These are phyloP conservation scores for Atrichornis clamosus DNA, from an alignment of 2,113 vertebrate genomes.

Conservation along the genomic window DNA sequence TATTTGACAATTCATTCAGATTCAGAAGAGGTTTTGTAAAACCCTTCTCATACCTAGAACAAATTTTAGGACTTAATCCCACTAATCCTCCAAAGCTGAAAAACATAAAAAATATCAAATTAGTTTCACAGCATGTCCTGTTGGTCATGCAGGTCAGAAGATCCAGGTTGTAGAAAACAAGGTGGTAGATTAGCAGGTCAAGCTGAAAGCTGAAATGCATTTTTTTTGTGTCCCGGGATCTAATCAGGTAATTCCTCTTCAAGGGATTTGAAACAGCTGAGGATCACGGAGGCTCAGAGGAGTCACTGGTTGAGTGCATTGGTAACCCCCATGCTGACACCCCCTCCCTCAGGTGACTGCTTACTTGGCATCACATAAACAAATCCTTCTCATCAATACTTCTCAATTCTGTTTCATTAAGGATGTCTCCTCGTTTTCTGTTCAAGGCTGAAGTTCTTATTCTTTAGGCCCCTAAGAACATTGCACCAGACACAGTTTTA, in stretches of 20 bases:
- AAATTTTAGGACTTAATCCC: constrained; percentile 14
- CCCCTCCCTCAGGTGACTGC: too few relatives aligned
- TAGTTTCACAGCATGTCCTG: not conserved
- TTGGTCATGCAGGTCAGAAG: not conserved
- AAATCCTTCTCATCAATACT: not conserved
- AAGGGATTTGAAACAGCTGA: not conserved
- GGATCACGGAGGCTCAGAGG: not conserved
- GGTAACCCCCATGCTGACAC: too few relatives aligned
- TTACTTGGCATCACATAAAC: not conserved
- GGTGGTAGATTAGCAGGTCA: not conserved
- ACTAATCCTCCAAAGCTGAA: constrained; percentile 4
- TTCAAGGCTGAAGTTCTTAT: not conserved
- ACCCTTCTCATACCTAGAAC: constrained; percentile 1
- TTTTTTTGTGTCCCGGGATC: not conserved
- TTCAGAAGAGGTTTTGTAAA: not conserved
- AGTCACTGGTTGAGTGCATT: too few relatives aligned
- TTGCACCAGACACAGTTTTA: not conserved
- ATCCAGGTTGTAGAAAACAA: not conserved
- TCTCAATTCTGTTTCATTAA: not conserved
- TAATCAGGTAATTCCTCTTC: not conserved
- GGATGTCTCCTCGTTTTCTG: not conserved
- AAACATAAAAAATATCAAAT: not conserved
- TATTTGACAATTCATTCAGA: constrained; percentile 41
- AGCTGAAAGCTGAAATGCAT: not conserved
- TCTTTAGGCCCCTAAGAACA: not conserved